phyloP scores from a whole-genome alignment of 2,797 vertebrate species.

The Danio albolineatus region DNA sequence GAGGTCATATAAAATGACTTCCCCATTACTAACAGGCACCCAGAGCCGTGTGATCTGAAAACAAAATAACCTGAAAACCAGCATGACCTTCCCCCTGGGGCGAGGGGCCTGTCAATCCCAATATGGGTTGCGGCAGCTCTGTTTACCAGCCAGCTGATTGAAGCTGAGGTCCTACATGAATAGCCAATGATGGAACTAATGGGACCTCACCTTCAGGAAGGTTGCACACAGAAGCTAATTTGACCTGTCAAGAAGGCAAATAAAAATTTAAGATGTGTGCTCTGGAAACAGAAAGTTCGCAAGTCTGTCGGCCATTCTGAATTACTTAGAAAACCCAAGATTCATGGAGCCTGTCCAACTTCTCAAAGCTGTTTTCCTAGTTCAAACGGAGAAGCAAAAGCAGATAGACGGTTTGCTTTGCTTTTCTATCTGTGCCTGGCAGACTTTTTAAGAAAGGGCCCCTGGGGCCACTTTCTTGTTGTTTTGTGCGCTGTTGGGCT shows the following conservation, averaged over 20 bases:
- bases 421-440: slow-evolving; percentile 29
- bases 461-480: slow-evolving; percentile 42
- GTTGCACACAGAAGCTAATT: slow-evolving; percentile 43
- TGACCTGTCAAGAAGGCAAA: slow-evolving; percentile 37
- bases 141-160: slow-evolving; percentile 52
- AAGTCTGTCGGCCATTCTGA: slow-evolving; percentile 14
- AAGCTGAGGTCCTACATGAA: slow-evolving; percentile 48
- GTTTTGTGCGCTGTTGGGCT: slow-evolving; percentile 45
- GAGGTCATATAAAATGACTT: slow-evolving; percentile 25
- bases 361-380: slow-evolving; percentile 44
- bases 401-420: slow-evolving; percentile 31
- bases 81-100: slow-evolving; percentile 45
- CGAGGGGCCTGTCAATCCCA: slow-evolving; percentile 49
- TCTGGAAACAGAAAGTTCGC: slow-evolving; percentile 33
- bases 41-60: slow-evolving; percentile 39
- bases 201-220: slow-evolving; percentile 49
- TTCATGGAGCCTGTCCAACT: slow-evolving; percentile 16
- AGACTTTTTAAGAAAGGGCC: slow-evolving; percentile 32
- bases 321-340: slow-evolving; percentile 14
- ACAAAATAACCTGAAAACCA: slow-evolving; percentile 59
- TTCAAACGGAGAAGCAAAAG: slow-evolving; percentile 19
- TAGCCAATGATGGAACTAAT: slow-evolving; percentile 56
- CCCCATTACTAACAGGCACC: slow-evolving; percentile 21
- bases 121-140: slow-evolving; percentile 23
- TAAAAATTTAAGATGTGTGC: slow-evolving; percentile 15